Evolutionary conservation across 2,888 invertebrate genomes (phyloP).

Genomic region (Caenorhabditis sp.): DNA sequence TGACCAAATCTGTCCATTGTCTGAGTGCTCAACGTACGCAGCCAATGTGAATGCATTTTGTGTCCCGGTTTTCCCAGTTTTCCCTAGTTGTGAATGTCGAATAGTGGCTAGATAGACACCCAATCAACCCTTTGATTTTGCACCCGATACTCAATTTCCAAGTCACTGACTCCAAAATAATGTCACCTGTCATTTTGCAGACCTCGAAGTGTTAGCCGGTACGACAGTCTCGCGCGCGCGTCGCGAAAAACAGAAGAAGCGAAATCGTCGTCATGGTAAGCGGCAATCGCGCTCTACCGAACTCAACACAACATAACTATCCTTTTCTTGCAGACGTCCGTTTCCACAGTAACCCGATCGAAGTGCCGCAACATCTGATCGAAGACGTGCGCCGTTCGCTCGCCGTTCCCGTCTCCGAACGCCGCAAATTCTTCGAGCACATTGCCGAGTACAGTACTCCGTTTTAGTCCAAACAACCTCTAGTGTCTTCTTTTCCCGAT

Average conservation of each 20-base stretch:
- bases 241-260: conserved; percentile 67
- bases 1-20: too few species aligned
- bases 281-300: too few species aligned
- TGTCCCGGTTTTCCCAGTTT: too few species aligned
- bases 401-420: conserved; percentile 77
- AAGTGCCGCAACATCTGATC: conserved; percentile 65
- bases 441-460: conserved; percentile 80
- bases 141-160: too few species aligned
- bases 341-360: conserved; percentile 79
- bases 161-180: neutral
- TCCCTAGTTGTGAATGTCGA: conserved; percentile 51
- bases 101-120: conserved; percentile 18
- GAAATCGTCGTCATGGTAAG: conserved; percentile 68
- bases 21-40: too few species aligned
- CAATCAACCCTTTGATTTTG: conserved; percentile 34
- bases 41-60: too few species aligned
- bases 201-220: conserved; percentile 66
- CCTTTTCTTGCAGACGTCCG: conserved; percentile 77
- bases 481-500: conserved; percentile 11
- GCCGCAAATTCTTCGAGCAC: conserved; percentile 82
- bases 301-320: too few species aligned
- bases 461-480: conserved; percentile 64
- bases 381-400: conserved; percentile 72
- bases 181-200: conserved; percentile 39
- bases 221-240: conserved; percentile 62